Conservation (phyloP, 2,113 vertebrate genomes). For the Scopus umbretta region DNA sequence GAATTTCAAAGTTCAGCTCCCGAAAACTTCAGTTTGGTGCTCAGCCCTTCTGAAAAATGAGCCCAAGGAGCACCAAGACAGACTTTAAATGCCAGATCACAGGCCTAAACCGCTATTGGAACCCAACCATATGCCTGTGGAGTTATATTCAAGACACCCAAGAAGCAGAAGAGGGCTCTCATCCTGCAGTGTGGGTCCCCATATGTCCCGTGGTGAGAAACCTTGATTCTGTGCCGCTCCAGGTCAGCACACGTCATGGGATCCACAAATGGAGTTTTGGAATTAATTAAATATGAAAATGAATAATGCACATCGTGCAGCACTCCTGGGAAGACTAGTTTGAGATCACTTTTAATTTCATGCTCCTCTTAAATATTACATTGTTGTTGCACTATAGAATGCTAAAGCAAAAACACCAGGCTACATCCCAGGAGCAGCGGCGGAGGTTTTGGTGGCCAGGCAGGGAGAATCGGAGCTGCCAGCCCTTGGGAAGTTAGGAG, state of each 20-base stretch:
- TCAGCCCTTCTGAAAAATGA: background rate
- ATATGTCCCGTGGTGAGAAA: background rate
- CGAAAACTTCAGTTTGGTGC: background rate
- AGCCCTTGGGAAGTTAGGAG: background rate
- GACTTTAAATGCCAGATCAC: background rate
- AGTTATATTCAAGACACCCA: background rate
- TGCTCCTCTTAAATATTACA: constrained; percentile 27
- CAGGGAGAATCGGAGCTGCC: rapidly evolving
- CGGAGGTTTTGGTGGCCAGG: background rate
- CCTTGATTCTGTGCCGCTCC: background rate
- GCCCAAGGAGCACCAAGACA: background rate
- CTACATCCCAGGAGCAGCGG: background rate
- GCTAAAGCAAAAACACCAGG: background rate
- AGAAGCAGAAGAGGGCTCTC: background rate
- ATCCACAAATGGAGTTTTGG: constrained; percentile 20
- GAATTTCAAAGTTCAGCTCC: background rate
- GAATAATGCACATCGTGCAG: constrained; percentile 31
- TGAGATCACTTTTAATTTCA: constrained; percentile 16
- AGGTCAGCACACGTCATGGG: background rate
- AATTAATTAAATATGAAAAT: constrained; percentile 60
- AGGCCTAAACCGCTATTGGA: background rate
- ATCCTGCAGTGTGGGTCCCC: background rate
- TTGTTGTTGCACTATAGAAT: background rate
- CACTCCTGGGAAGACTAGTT: background rate
- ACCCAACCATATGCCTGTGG: background rate